A percentile compares a stretch with the other conserved stretches of the same genome.
phyloP scores from a whole-genome alignment of 2,888 invertebrate species.

The Dinocampus coccinellae region DNA sequence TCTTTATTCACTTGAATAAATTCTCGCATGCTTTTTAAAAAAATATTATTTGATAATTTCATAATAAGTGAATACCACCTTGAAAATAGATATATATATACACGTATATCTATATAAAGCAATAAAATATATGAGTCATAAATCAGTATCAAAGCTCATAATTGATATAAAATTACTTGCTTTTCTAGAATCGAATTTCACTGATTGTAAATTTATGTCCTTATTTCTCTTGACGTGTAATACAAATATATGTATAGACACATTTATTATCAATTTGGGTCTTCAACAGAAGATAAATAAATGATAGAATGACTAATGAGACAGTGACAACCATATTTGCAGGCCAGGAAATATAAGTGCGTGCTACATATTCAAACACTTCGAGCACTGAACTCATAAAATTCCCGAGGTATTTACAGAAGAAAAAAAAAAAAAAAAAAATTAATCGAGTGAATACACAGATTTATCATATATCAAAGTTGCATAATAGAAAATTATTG shows the following conservation, averaged over 20 bases:
- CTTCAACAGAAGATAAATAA: neutral
- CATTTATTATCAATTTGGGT: neutral
- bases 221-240: neutral
- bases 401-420: neutral
- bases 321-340: neutral
- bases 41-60: neutral
- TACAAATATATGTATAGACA: neutral
- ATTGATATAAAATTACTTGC: neutral
- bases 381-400: neutral
- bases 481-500: constrained; percentile 44
- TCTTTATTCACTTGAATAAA: neutral
- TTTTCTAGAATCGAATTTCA: neutral
- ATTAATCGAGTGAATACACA: constrained; percentile 40
- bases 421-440: neutral
- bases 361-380: neutral
- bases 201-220: neutral
- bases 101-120: neutral
- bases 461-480: constrained; percentile 52
- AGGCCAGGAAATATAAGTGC: neutral
- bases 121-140: neutral
- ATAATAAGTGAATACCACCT: too few relatives aligned
- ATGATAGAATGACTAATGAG: neutral
- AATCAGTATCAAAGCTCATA: neutral
- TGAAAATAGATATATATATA: neutral
- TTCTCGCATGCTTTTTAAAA: neutral